Evolutionary conservation across 2,113 vertebrate genomes (phyloP), one percentile per base, ranked within the genome.

Genomic region (Oryzias javanicus): DNA sequence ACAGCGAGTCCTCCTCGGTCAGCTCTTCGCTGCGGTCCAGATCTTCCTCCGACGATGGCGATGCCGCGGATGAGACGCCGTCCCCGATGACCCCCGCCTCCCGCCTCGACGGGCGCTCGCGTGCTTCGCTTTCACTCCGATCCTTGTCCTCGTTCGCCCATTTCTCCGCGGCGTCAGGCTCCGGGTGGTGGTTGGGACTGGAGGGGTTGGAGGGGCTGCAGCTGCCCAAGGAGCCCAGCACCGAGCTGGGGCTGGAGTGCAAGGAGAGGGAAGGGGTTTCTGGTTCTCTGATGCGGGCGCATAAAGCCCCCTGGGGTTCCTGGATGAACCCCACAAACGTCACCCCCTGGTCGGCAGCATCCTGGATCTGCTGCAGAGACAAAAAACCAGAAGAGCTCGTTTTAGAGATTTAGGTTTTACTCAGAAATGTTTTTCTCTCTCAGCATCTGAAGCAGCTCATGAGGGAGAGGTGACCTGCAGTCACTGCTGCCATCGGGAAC

Each of bases 321-420:
- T 95, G 94, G 63, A 98, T 83, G 48, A 96, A 93, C 42, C 96
- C 94, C n/a, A 96, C 92, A 59, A 99, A 98, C 77, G 92, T 91
- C 85, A 98, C 92, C 53, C 96, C 96, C 73, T 90, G 95, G 77
- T 94, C 94, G 6, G 96, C 95, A 6, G 94, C 94, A 63, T 98
- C 96, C 89, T 99, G 96, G 84, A 98, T 91, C 93, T 99, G 92
- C 90, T 85, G 88, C 87, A 78, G 60, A 75, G 44, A 80, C 74
- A 76, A 69, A 59, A 78, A 62, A 25, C 14, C 53, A 44, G n/a
- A 45, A 29, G 16, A 35, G 4, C 44, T 42, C 18, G 3, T 44
- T 44, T 44, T 12, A 29, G n/a, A 46, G 4, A n/a, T 24, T 14
- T 35, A 27, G 6, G 44, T 2, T 51, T 24, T 27, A 35, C 35